Percentiles rank a stretch among this genome's conserved stretches.
phyloP scores from a whole-genome alignment of 2,888 invertebrate species.

The Aromia moschata region DNA sequence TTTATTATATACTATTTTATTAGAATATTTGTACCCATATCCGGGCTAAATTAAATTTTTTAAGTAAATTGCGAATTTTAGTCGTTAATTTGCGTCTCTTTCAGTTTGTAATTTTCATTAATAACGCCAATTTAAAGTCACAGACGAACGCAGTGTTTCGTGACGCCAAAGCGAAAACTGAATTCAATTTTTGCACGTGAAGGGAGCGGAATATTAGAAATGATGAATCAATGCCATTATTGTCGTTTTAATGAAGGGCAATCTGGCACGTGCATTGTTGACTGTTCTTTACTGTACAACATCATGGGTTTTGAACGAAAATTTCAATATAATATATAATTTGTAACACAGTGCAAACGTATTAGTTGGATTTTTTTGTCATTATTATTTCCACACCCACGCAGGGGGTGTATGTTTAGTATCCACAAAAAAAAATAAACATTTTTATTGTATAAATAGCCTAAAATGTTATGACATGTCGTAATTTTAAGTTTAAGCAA shows the following conservation, averaged over 20 bases:
- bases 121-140: constrained; percentile 14
- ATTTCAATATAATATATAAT: no score
- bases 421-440: no score
- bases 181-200: not conserved
- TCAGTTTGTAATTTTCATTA: constrained; percentile 13
- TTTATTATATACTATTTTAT: constrained; percentile 10
- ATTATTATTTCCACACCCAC: no score
- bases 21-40: not conserved
- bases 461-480: no score
- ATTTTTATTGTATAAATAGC: no score
- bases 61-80: constrained; percentile 9
- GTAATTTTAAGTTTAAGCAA: no score
- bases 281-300: no score
- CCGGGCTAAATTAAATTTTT: constrained; percentile 8
- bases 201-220: not conserved
- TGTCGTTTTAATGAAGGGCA: not conserved
- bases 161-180: not conserved
- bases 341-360: no score
- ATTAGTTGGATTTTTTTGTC: no score
- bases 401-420: no score
- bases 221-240: not conserved
- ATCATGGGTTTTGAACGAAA: no score
- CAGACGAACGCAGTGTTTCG: not conserved
- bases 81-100: constrained; percentile 13
- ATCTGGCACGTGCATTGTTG: not conserved